Evolutionary conservation across 1,140 invertebrate species (phyloP), one percentile per base, ranked within the genome.

Genomic region (Pissodes strobi): DNA sequence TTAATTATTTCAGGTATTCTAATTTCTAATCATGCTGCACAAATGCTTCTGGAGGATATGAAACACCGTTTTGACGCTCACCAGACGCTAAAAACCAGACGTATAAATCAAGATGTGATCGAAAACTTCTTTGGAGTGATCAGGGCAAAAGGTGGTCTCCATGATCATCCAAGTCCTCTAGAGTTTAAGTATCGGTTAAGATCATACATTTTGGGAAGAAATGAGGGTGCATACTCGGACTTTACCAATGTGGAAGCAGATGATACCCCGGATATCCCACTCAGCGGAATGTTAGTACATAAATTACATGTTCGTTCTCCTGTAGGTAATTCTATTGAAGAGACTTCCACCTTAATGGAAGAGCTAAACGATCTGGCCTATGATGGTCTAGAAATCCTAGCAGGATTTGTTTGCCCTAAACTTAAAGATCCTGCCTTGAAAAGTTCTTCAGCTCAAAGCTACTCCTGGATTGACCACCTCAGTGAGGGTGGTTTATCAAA

Each of bases 81-180:
- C 2, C 48, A 59, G 17, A 13, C 48, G 18, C 17, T 59, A n/a
- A n/a, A n/a, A 4, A 59, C 57, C 5, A 23, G 25, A 4, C 17
- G 25, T 34, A 34, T 74, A 18, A 78, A 74, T 61, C 73, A 76
- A 63, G 73, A 74, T 60, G 46, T 22, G 1, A 45, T 76, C 9
- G 69, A 77, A 58, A 72, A 61, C 34, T 74, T 76, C 39, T 78
- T 78, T 48, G 69, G 69, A 0, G 30, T 62, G 15, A 73, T 77
- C 22, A 48, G 73, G 51, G 67, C 64, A 18, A 69, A 66, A 38
- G 68, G 70, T 10, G 67, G 66, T 9, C 38, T 63, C n/a, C 52
- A 71, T 34, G 58, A 69, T 23, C 60, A 72, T 67, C 69, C 71
- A 30, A 30, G 43, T 48, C 51, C 69, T 15, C n/a, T n/a, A n/a